Conservation (phyloP, 2,113 vertebrate genomes). For the Crypturellus undulatus region DNA sequence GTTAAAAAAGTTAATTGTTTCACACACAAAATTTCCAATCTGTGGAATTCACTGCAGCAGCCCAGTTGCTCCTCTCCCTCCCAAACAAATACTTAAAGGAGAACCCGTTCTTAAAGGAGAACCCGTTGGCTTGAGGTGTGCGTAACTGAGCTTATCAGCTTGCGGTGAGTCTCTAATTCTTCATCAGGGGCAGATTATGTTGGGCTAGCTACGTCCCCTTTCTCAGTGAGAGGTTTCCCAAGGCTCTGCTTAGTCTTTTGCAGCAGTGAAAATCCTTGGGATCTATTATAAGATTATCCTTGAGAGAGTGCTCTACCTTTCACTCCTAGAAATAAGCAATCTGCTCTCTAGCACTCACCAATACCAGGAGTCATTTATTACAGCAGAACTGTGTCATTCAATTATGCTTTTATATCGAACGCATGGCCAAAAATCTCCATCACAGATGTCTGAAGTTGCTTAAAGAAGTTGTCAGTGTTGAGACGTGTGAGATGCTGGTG, state of each 20-base stretch:
- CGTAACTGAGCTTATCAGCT: neutral
- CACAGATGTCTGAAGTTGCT: constrained; percentile 41
- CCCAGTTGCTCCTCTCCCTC: neutral
- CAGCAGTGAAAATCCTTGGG: constrained; percentile 49
- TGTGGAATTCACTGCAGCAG: accelerated
- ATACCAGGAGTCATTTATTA: constrained; percentile 55
- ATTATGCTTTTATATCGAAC: constrained; percentile 34
- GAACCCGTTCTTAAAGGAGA: neutral
- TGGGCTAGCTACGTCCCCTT: neutral
- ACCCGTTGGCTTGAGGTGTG: constrained; percentile 9
- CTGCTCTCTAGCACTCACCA: constrained; percentile 38
- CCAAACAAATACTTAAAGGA: neutral
- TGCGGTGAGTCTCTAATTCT: neutral
- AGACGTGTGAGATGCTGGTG: neutral
- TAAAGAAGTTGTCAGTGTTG: neutral
- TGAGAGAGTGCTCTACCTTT: constrained; percentile 40
- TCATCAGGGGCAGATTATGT: constrained; percentile 5
- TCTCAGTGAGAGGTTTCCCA: constrained; percentile 25
- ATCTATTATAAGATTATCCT: constrained; percentile 65
- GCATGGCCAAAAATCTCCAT: constrained; percentile 60
- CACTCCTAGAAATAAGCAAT: constrained; percentile 56
- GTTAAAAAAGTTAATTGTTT: neutral
- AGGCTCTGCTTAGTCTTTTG: constrained; percentile 49
- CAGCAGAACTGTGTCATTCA: constrained; percentile 52
- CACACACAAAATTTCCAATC: neutral